A percentile compares a stretch with the other conserved stretches of the same genome.
Evolutionary conservation across 2,797 vertebrate genomes (phyloP).

Genomic region (Intellagama lesueurii): DNA sequence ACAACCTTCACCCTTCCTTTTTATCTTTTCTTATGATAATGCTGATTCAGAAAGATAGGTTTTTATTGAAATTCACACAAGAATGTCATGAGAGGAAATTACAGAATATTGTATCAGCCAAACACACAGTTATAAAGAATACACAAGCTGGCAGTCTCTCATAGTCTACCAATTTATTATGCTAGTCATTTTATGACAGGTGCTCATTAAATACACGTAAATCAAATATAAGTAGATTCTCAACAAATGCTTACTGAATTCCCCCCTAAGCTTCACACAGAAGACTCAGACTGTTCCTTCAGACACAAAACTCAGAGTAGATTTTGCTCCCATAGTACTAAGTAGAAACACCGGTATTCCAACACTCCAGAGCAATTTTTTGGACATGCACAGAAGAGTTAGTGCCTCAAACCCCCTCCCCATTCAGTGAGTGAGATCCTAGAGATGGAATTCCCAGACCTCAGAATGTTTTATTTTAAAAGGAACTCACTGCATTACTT

Average conservation of each 20-base stretch:
- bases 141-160: conserved; percentile 39
- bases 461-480: not conserved
- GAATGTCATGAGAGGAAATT: conserved; percentile 35
- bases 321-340: not conserved
- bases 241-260: not conserved
- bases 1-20: not conserved
- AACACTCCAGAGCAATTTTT: not conserved
- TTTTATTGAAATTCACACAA: conserved; percentile 43
- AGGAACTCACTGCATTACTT: too few species aligned
- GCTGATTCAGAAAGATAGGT: not conserved
- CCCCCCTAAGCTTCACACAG: not conserved
- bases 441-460: not conserved
- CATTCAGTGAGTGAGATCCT: not conserved
- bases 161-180: conserved; percentile 46
- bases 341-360: not conserved
- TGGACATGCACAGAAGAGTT: not conserved
- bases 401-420: not conserved
- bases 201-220: not conserved
- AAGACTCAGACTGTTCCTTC: not conserved
- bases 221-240: not conserved
- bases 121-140: conserved; percentile 14
- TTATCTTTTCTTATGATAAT: not conserved
- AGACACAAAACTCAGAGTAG: not conserved
- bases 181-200: conserved; percentile 20
- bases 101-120: conserved; percentile 42